A percentile compares a stretch with the other conserved stretches of the same genome.
These are phyloP conservation scores for Taeniopygia guttata DNA, from an alignment of 2,797 vertebrate genomes.

Conservation along the genomic window DNA sequence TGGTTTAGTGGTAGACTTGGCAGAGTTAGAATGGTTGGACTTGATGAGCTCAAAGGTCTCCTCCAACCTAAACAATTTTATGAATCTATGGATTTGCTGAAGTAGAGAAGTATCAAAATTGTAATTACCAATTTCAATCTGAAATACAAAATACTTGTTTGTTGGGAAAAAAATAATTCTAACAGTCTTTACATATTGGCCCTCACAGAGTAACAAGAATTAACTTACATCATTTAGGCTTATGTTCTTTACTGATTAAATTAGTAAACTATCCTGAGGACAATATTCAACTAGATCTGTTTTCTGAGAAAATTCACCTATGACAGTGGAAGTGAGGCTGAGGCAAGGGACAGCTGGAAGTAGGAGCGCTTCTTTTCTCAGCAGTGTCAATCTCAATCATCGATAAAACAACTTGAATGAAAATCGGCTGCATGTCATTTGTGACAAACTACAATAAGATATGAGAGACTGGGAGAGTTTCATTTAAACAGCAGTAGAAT, in stretches of 20 bases:
- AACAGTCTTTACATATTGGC: background rate
- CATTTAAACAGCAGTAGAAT: background rate
- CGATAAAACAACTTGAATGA: background rate
- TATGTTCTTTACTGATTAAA: constrained; percentile 71
- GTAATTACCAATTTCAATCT: background rate
- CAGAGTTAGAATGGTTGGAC: background rate
- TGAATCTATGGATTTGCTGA: background rate
- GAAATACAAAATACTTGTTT: background rate
- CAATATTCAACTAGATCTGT: background rate
- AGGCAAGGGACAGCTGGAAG: background rate
- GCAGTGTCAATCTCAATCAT: background rate
- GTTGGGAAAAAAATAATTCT: background rate
- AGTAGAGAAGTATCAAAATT: background rate
- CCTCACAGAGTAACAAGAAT: background rate
- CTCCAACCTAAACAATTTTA: background rate
- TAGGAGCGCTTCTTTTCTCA: background rate
- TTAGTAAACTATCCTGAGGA: constrained; percentile 55
- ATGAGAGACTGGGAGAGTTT: background rate
- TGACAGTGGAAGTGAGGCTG: background rate
- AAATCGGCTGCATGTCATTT: background rate
- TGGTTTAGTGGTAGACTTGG: background rate
- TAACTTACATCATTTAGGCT: constrained; percentile 82
- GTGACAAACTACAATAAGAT: background rate
- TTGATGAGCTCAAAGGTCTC: background rate
- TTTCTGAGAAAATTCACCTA: background rate